These are phyloP conservation scores for Atta colombica DNA, from an alignment of 1,140 invertebrate species.

Conservation along the genomic window DNA sequence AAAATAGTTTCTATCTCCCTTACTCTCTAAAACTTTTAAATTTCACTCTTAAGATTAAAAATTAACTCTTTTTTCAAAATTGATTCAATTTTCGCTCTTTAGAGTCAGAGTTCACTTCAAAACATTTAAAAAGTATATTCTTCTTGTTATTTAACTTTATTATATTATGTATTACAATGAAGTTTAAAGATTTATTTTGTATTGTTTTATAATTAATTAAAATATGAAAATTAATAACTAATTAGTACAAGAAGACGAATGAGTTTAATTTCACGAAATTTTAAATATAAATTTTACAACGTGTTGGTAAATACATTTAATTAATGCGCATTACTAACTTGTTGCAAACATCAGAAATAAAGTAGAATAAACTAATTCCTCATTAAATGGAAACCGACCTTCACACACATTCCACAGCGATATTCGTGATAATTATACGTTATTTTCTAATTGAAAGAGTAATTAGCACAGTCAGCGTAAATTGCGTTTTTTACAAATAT, in stretches of 20 bases:
- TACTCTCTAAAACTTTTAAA: too few relatives aligned
- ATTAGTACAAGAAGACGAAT: background rate
- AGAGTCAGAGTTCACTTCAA: too few relatives aligned
- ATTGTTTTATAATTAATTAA: background rate
- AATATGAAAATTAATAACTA: background rate
- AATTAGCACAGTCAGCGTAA: slow-evolving; percentile 20
- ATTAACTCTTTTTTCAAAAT: too few relatives aligned
- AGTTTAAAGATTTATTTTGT: background rate
- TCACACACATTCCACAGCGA: background rate
- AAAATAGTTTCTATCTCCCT: background rate
- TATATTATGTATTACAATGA: too few relatives aligned
- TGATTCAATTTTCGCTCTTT: too few relatives aligned
- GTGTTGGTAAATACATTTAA: background rate
- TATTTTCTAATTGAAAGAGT: slow-evolving; percentile 30
- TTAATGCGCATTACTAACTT: background rate
- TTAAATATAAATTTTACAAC: slow-evolving; percentile 19
- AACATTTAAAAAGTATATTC: too few relatives aligned
- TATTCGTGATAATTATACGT: background rate
- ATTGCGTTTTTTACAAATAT: slow-evolving; percentile 12
- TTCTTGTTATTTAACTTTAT: too few relatives aligned
- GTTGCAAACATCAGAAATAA: background rate
- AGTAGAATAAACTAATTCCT: slow-evolving; percentile 17
- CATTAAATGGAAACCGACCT: slow-evolving; percentile 3
- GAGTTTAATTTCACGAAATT: background rate
- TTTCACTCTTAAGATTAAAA: too few relatives aligned